A percentile compares a stretch with the other conserved stretches of the same genome.
Conservation (phyloP, 2,113 vertebrate species). For the Helogale parvula region DNA sequence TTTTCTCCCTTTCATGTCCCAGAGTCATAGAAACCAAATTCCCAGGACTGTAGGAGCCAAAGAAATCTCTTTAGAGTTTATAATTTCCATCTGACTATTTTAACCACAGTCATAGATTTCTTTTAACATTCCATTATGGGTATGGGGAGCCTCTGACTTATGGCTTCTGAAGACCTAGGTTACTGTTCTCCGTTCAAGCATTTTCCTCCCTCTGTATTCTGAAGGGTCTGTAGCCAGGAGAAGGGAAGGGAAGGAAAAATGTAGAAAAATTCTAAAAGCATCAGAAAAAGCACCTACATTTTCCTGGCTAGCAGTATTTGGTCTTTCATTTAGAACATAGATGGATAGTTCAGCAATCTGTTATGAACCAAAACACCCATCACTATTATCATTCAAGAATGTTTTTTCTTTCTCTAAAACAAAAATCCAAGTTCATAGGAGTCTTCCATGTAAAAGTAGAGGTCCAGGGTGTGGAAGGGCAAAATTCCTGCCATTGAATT, state of each 20-base stretch:
- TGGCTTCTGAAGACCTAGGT: not conserved
- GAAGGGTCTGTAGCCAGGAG: not conserved
- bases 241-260: not conserved
- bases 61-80: not conserved
- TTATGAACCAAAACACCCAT: not conserved
- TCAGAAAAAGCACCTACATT: not conserved
- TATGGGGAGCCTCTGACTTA: not conserved
- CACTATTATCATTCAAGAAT: not conserved
- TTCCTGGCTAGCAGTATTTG: not conserved
- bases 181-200: not conserved
- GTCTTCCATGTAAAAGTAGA: not conserved
- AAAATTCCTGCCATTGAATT: not conserved
- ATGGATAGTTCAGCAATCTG: not conserved
- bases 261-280: not conserved
- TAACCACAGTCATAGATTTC: not conserved
- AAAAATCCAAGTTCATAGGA: not conserved
- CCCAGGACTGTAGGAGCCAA: not conserved
- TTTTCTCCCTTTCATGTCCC: conserved; percentile 10
- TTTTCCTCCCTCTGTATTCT: not conserved
- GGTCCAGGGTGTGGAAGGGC: not conserved
- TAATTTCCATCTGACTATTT: conserved; percentile 21
- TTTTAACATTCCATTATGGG: not conserved
- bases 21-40: not conserved
- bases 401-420: not conserved
- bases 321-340: not conserved